Percentiles rank a stretch among this genome's conserved stretches.
Evolutionary conservation across 30 jellyfish, hydroid and myxozoan genomes (phyloP).

Genomic region (Hydra vulgaris): DNA sequence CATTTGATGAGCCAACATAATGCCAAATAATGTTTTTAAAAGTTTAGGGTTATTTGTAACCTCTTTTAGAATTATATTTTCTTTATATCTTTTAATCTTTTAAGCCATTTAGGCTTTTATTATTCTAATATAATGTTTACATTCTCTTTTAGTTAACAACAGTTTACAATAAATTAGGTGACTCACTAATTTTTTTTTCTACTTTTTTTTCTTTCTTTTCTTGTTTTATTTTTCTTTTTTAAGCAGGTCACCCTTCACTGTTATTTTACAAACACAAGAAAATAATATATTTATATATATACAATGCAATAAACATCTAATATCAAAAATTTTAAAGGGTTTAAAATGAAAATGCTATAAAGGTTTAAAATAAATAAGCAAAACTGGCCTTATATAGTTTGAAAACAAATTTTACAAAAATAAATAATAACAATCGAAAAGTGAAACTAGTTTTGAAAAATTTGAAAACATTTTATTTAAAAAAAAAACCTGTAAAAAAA

Average conservation of each 20-base stretch:
- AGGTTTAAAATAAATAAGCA: constrained; percentile 3
- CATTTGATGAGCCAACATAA: too few species aligned
- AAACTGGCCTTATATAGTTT: background rate
- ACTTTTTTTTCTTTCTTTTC: background rate
- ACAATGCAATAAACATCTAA: background rate
- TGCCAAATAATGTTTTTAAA: constrained; percentile 17
- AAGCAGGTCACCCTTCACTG: constrained; percentile 30
- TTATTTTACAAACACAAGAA: background rate
- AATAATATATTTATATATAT: background rate
- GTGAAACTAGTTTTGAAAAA: background rate
- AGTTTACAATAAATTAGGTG: background rate
- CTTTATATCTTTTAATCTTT: background rate
- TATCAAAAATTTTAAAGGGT: background rate
- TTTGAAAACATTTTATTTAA: background rate
- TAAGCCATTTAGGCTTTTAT: background rate
- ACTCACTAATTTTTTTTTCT: background rate
- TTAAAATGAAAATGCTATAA: background rate
- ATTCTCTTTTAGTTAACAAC: background rate
- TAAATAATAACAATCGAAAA: too few species aligned
- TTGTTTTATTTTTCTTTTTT: background rate
- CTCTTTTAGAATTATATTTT: background rate
- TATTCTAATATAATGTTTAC: constrained; percentile 12
- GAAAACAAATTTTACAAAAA: background rate
- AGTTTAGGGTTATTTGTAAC: constrained; percentile 12
- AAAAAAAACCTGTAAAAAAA: constrained; percentile 9